These are phyloP conservation scores for Caenorhabditis remanei DNA, from an alignment of 1,140 invertebrate species.

Conservation along the genomic window DNA sequence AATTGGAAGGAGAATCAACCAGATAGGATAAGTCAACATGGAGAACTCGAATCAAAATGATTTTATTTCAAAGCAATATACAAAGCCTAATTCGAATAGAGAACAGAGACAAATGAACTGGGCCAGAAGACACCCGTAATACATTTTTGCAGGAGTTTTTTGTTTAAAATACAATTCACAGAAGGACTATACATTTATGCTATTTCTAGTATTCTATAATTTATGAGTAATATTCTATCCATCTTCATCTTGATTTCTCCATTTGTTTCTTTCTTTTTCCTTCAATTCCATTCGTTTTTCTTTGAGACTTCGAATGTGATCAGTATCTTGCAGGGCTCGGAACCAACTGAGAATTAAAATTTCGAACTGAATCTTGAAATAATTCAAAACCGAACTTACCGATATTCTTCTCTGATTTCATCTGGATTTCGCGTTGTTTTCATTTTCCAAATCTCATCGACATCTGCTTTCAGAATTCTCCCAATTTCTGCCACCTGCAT, in stretches of 20 bases:
- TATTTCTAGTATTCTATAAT: not conserved
- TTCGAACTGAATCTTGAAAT: not conserved
- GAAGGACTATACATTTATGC: not conserved
- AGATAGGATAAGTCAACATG: not conserved
- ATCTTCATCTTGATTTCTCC: not conserved
- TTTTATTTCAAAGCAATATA: too few species aligned
- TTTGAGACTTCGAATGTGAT: constrained; percentile 39
- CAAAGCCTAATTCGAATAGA: not conserved
- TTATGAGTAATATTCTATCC: not conserved
- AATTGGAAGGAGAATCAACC: not conserved
- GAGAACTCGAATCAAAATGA: too few species aligned
- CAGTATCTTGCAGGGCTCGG: constrained; percentile 40
- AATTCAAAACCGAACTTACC: not conserved
- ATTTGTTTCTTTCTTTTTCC: constrained; percentile 28
- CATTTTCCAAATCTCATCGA: constrained; percentile 48
- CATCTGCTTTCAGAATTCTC: constrained; percentile 31
- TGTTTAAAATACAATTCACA: not conserved
- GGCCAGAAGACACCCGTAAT: not conserved
- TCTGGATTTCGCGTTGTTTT: not conserved
- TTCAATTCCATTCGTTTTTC: constrained; percentile 31
- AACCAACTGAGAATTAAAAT: constrained; percentile 39
- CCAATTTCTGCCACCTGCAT: constrained; percentile 16
- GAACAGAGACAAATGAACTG: not conserved
- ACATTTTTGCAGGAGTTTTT: not conserved
- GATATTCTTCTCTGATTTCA: constrained; percentile 44